Conservation (phyloP, 2,888 invertebrate species). For the Pecten maximus region DNA sequence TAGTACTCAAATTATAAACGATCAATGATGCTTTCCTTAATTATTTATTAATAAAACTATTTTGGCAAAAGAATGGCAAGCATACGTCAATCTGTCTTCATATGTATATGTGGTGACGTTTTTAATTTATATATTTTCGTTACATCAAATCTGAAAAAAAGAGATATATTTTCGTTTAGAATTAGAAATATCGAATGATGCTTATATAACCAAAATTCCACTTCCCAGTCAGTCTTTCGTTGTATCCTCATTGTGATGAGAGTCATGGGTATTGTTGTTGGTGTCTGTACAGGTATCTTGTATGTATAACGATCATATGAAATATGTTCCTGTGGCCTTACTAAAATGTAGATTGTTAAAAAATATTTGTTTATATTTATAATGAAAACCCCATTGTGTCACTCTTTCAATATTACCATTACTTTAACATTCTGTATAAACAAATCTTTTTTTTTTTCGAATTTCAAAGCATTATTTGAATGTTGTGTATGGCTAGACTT, state of each 20-base stretch:
- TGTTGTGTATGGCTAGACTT: not conserved
- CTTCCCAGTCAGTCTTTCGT: not conserved
- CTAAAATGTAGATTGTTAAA: not conserved
- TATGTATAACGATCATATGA: not conserved
- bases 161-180: too few relatives aligned
- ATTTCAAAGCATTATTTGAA: not conserved
- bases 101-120: too few relatives aligned
- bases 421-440: not conserved
- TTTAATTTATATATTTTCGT: too few relatives aligned
- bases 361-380: not conserved
- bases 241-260: not conserved
- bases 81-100: not conserved
- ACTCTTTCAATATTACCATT: not conserved
- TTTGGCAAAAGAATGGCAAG: too few relatives aligned
- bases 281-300: not conserved
- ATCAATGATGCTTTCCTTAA: too few relatives aligned
- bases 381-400: not conserved
- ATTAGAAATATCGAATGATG: not conserved
- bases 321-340: not conserved
- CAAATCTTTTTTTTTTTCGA: not conserved
- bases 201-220: not conserved
- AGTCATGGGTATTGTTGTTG: not conserved
- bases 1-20: too few relatives aligned
- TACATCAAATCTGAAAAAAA: too few relatives aligned
- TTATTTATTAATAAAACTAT: too few relatives aligned